Conservation (phyloP, 35 echinoderm and acorn worm species). For the Hemicentrotus pulcherrimus region DNA sequence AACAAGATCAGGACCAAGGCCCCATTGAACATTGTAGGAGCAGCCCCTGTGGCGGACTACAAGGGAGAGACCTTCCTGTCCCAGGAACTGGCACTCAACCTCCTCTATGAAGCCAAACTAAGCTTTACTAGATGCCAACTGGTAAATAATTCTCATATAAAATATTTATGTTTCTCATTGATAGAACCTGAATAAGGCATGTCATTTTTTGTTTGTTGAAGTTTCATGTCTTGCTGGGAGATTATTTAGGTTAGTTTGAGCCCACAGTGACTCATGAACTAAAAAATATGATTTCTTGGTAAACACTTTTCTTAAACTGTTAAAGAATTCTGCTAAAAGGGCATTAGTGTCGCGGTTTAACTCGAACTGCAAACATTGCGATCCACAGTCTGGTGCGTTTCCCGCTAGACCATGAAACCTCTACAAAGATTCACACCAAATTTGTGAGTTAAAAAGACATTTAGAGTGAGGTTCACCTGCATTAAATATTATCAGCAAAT, state of each 20-base stretch:
- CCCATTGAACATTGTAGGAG: conserved; percentile 76
- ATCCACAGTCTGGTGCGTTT: no score
- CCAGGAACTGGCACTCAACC: conserved; percentile 79
- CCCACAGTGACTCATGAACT: no score
- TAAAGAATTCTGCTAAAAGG: no score
- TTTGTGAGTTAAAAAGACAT: background rate
- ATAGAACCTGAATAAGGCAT: background rate
- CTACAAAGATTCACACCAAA: no score
- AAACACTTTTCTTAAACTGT: no score
- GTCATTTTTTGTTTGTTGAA: background rate
- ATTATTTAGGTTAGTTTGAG: background rate
- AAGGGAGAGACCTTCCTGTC: conserved; percentile 93
- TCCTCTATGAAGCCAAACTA: conserved; percentile 94
- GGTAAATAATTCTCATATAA: conserved; percentile 57
- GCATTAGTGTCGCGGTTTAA: no score
- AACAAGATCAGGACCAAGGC: conserved; percentile 85
- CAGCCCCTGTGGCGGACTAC: conserved; percentile 80
- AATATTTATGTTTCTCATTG: background rate
- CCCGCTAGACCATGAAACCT: no score
- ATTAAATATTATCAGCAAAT: no score
- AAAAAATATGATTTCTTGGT: no score
- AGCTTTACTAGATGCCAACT: conserved; percentile 92
- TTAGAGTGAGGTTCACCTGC: no score
- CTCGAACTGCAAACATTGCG: no score
- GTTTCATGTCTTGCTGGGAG: background rate